Conservation (phyloP, 2,797 vertebrate genomes). For the Hydrophis major region DNA sequence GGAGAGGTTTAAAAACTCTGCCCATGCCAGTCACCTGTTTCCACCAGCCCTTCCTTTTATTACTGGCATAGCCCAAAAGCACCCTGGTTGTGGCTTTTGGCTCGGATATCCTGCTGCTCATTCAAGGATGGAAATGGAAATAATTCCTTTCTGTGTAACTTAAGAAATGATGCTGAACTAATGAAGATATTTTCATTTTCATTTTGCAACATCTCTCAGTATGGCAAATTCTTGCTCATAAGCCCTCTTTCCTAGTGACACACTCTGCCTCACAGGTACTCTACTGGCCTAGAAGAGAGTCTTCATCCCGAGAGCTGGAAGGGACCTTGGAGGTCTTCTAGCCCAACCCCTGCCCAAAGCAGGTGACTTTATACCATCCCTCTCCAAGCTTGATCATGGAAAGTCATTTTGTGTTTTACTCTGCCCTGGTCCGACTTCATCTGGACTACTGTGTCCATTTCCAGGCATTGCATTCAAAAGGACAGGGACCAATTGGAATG, state of each 20-base stretch:
- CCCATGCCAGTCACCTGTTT: neutral
- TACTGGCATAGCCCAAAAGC: neutral
- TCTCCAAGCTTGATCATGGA: neutral
- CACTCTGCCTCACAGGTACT: neutral
- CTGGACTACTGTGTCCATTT: neutral
- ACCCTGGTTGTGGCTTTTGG: neutral
- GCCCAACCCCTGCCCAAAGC: neutral
- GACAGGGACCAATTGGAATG: neutral
- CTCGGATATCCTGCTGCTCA: neutral
- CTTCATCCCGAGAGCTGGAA: neutral
- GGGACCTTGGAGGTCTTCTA: neutral
- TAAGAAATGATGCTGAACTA: neutral
- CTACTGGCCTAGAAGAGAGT: neutral
- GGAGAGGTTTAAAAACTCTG: neutral
- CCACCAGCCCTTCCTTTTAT: neutral
- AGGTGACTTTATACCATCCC: neutral
- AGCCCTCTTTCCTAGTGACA: neutral
- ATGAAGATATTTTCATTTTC: neutral
- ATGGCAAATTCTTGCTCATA: neutral
- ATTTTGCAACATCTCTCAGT: neutral
- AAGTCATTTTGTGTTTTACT: neutral
- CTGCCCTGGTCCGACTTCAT: neutral
- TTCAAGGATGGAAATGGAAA: neutral
- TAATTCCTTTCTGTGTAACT: neutral
- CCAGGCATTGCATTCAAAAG: neutral